Evolutionary conservation across 2,113 vertebrate genomes (phyloP), one percentile per base, ranked within the genome.

Genomic region (Piprites chloris): DNA sequence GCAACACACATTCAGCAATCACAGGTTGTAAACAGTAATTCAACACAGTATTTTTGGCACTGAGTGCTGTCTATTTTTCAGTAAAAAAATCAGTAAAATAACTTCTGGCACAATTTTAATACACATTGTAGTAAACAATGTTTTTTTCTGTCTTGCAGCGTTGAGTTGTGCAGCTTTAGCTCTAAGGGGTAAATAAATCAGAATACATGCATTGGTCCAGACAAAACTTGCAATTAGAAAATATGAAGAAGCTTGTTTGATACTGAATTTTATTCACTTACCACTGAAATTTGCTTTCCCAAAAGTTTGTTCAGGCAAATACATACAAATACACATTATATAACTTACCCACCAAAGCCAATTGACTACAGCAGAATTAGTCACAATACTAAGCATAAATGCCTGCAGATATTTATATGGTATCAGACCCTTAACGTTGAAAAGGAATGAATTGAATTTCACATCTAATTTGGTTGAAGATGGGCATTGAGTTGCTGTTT

Each of bases 1-100:
- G 66, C 46, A 76, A 23, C 32, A 56, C 19, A 6, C 4, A 3
- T 39, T 37, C 71, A 49, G 8, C 15, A 30, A 19, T 30, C 27
- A 18, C 0, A 0, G n/a, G n/a, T 3, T 46, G 27, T 35, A 39
- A 71, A 27, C 39, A 12, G 12, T 50, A 8, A 5, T 50, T 32
- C 37, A 42, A 7, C 41, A 41, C 28, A 4, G 12, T 9, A 49
- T 79, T 79, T 76, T 46, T 49, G n/a, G 41, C 27, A 24, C 20
- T 21, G 22, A 58, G 11, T 39, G 11, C 32, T 85, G 50, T 65
- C 39, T 85, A 3, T 1, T 89, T 84, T 33, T 62, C 71, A 71
- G n/a, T n/a, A n/a, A 81, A 41, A 82, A 72, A 62, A 3, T 65
- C 65, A 42, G 15, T 35, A 67, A 63, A 71, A 84, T 46, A n/a